These are phyloP conservation scores for Cherax destructor DNA, from an alignment of 1,140 invertebrate genomes.

Conservation along the genomic window DNA sequence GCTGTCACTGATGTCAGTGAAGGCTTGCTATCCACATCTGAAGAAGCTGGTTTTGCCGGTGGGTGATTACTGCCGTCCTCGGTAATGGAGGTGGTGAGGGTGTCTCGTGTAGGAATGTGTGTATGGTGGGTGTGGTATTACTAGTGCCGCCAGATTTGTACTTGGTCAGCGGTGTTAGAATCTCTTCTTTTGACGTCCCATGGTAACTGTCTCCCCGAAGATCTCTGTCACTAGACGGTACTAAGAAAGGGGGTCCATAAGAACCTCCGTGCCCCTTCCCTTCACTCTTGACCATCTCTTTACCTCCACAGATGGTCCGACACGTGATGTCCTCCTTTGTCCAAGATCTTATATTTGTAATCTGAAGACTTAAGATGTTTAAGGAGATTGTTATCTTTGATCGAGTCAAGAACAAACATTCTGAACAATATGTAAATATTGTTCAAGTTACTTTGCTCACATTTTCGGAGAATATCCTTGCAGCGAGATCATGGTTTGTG, in stretches of 20 bases:
- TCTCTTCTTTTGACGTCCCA: not conserved
- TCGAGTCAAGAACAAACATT: not conserved
- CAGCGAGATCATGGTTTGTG: not conserved
- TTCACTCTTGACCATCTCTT: not conserved
- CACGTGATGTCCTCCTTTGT: not conserved
- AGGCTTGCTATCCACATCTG: not conserved
- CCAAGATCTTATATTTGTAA: not conserved
- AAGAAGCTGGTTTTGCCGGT: not conserved
- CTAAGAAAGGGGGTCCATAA: not conserved
- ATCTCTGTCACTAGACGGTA: not conserved
- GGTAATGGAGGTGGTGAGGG: not conserved
- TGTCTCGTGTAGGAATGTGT: not conserved
- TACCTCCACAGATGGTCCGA: not conserved
- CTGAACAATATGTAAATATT: not conserved
- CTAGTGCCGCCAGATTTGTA: not conserved
- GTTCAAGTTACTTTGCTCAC: not conserved
- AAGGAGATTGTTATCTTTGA: not conserved
- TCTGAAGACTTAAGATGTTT: not conserved
- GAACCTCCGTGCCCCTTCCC: not conserved
- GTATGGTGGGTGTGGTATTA: not conserved
- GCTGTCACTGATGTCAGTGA: not conserved
- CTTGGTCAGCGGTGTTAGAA: not conserved
- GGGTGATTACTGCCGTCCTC: not conserved
- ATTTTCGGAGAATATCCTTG: not conserved
- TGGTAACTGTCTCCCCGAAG: not conserved